These are phyloP conservation scores for Gari tellinella DNA, from an alignment of 2,888 invertebrate species.

Conservation along the genomic window DNA sequence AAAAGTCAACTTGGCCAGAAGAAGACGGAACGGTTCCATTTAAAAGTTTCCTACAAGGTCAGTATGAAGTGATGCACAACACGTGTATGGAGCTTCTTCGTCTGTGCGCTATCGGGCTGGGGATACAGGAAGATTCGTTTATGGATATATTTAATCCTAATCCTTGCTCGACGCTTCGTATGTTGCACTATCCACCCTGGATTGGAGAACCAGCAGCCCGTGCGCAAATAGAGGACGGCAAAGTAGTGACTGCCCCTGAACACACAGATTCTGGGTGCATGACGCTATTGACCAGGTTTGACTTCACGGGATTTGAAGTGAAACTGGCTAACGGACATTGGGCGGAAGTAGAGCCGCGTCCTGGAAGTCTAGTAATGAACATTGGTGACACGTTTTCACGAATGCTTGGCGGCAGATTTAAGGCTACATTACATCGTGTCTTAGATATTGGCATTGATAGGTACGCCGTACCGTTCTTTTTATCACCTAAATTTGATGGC, in stretches of 20 bases:
- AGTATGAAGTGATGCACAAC: constrained; percentile 57
- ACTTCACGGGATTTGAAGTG: constrained; percentile 65
- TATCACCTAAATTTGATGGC: constrained; percentile 66
- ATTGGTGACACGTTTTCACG: constrained; percentile 69
- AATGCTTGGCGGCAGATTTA: constrained; percentile 66
- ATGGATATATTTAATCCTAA: constrained; percentile 65
- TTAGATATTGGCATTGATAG: constrained; percentile 64
- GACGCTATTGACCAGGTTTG: constrained; percentile 61
- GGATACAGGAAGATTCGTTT: constrained; percentile 63
- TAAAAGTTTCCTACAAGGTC: constrained; percentile 40
- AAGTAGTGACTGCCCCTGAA: constrained; percentile 60
- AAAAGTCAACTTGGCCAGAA: constrained; percentile 57
- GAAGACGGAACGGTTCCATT: constrained; percentile 65
- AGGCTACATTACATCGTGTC: constrained; percentile 68
- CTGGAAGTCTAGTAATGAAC: constrained; percentile 68
- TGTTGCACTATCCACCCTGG: constrained; percentile 71
- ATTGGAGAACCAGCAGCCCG: constrained; percentile 46
- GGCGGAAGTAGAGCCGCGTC: constrained; percentile 61
- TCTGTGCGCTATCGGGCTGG: constrained; percentile 61
- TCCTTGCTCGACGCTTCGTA: constrained; percentile 64
- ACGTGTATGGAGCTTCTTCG: constrained; percentile 60
- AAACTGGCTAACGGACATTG: constrained; percentile 51
- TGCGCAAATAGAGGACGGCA: constrained; percentile 59
- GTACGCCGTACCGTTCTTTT: constrained; percentile 69
- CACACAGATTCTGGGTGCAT: constrained; percentile 69